Percentiles rank a stretch among this genome's conserved stretches.
phyloP scores from a whole-genome alignment of 2,797 vertebrate species.

The Pristis pectinata region DNA sequence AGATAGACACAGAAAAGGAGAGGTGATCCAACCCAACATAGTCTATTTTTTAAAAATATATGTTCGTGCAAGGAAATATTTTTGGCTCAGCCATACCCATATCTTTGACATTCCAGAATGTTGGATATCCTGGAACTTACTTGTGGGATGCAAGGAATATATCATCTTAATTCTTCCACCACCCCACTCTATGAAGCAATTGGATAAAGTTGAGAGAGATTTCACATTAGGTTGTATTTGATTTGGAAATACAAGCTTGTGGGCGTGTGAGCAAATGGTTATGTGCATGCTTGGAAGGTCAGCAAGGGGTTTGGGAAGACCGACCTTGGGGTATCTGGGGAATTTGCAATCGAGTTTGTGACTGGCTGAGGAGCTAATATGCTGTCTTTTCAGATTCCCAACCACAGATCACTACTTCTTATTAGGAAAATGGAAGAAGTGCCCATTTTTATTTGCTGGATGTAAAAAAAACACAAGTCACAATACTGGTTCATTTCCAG shows the following conservation, averaged over 20 bases:
- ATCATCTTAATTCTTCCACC: no score
- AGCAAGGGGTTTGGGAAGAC: not conserved
- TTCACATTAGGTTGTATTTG: not conserved
- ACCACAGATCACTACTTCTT: not conserved
- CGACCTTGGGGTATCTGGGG: not conserved
- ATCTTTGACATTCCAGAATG: not conserved
- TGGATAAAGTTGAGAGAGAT: no score
- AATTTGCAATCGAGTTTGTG: not conserved
- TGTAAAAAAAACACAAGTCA: not conserved
- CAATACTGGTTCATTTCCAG: not conserved
- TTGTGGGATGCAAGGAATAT: not conserved
- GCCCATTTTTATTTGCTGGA: not conserved
- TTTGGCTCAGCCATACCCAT: not conserved
- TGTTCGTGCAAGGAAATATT: not conserved
- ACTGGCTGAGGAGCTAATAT: not conserved
- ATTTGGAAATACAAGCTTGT: not conserved
- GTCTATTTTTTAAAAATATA: not conserved
- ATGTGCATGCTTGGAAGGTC: no score
- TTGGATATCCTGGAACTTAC: not conserved
- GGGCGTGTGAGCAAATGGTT: no score
- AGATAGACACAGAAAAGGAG: not conserved
- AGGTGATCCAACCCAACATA: not conserved
- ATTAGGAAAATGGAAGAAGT: not conserved
- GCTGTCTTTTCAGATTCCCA: not conserved
- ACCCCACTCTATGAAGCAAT: not conserved